Base-by-base conservation (phyloP, 1,140 invertebrate species). In the Eupristina koningsbergeri region DNA sequence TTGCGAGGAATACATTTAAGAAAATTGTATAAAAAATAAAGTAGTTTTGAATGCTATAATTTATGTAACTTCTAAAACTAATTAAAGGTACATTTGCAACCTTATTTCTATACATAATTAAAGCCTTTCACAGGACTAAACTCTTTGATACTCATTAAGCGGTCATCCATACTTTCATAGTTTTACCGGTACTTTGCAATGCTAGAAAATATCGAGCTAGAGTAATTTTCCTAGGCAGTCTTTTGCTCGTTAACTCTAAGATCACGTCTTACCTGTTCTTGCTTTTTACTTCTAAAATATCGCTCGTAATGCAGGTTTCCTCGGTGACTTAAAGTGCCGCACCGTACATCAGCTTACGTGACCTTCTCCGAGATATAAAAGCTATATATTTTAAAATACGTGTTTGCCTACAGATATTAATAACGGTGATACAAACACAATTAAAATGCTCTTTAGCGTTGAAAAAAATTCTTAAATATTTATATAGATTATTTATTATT, bases 101-200 rank as follows among this genome's bases (percentile, higher is more conserved):
- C 73, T 58, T 31, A 77, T 73, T 71, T 36, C 8, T 50, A 29
- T 8, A 26, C 19, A 58, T 81, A 81, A 81, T 81, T 81, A 73
- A 81, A 15, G n/a, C 9, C 13, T 8, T 9, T 13, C 17, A 6
- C 11, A 29, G 5, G 0, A 26, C 22, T 61, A 80, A 71, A 39
- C 64, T 71, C 22, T 36, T 0, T n/a, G 53, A 75, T 63, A 36
- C 50, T 81, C 69, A 81, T 81, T 74, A 81, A 29, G 50, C 50
- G 39, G 36, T 45, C 71, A 81, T 74, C 34, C 19, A 3, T n/a
- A 53, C 0, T 45, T 36, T 8, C 19, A 22, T 36, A 19, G 75
- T 15, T 31, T 71, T n/a, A 11, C 45, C 11, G 1, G 11, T 50
- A 0, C 19, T 50, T n/a, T n/a, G 22, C 29, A 50, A 0, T 74